These are phyloP conservation scores for Ctenicera cuprea DNA, from an alignment of 2,888 invertebrate species.

Conservation along the genomic window DNA sequence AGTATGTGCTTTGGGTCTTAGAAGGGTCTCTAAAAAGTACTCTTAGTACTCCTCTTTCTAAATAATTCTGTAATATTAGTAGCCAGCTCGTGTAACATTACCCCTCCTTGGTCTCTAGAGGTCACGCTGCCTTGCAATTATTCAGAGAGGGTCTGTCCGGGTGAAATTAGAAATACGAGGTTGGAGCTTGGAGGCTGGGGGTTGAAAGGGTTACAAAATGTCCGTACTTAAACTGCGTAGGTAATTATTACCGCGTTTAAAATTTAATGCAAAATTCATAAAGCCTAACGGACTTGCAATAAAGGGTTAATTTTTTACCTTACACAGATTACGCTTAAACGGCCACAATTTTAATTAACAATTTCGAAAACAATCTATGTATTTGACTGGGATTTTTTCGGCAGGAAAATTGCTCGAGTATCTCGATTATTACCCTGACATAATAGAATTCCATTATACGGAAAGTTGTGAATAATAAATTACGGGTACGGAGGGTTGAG, in stretches of 20 bases:
- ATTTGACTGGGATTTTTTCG: not conserved
- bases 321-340: not conserved
- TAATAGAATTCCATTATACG: conserved; percentile 67
- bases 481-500: conserved; percentile 58
- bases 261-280: conserved; percentile 41
- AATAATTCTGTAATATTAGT: conserved; percentile 61
- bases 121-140: conserved; percentile 70
- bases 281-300: not conserved
- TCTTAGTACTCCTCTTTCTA: conserved; percentile 48
- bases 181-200: conserved; percentile 50
- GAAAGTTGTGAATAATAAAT: conserved; percentile 70
- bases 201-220: conserved; percentile 56
- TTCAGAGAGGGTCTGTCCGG: conserved; percentile 64
- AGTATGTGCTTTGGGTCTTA: conserved; percentile 25
- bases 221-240: conserved; percentile 52
- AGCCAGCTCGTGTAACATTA: conserved; percentile 64
- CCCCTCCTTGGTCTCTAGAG: conserved; percentile 69
- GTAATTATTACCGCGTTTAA: conserved; percentile 49
- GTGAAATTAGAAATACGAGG: conserved; percentile 58
- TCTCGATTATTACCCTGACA: conserved; percentile 43
- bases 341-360: not conserved
- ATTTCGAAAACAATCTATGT: not conserved
- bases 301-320: not conserved
- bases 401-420: not conserved
- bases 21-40: conserved; percentile 39